Conservation (phyloP, 2,113 vertebrate genomes). For the Calyptommatus sinebrachiatus region DNA sequence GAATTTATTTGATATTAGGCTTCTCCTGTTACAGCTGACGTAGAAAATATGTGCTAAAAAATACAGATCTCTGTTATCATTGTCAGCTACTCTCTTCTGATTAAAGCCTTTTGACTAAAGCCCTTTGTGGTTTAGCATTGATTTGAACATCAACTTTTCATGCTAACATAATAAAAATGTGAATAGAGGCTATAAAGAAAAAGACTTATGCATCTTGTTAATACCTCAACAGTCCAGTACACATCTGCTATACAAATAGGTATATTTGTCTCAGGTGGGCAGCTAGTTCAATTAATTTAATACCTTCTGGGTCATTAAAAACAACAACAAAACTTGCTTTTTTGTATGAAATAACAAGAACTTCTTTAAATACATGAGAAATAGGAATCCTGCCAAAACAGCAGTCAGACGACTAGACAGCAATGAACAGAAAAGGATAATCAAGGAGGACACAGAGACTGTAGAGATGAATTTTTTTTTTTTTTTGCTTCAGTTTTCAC, state of each 20-base stretch:
- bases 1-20: not conserved
- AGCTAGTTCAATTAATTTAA: not conserved
- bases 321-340: not conserved
- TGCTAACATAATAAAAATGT: not conserved
- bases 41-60: not conserved
- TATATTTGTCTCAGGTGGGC: not conserved
- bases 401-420: not conserved
- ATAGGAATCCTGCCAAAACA: not conserved
- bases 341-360: too few species aligned
- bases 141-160: not conserved
- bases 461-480: too few species aligned
- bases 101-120: not conserved
- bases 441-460: too few species aligned
- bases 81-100: not conserved
- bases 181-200: not conserved
- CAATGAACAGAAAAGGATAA: too few species aligned
- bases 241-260: not conserved
- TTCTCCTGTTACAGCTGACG: not conserved
- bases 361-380: not conserved
- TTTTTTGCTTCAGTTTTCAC: too few species aligned
- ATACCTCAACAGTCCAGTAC: not conserved
- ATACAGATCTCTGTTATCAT: not conserved
- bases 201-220: not conserved
- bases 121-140: not conserved
- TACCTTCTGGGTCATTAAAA: not conserved